Evolutionary conservation across 2,888 invertebrate species (phyloP), one percentile per base, ranked within the genome.

Genomic region (Silvanus unidentatus): DNA sequence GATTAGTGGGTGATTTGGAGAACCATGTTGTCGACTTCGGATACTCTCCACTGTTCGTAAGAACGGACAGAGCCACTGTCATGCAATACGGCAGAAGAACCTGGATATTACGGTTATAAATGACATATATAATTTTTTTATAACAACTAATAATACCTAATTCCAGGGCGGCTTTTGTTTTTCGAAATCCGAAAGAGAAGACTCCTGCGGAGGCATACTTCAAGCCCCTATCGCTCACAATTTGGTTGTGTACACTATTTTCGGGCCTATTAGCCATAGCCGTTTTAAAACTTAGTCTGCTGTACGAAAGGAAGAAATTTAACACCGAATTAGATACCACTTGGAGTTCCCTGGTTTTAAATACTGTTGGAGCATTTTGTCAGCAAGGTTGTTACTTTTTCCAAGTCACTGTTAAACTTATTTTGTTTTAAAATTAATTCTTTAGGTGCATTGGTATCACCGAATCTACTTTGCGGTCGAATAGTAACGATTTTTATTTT

Each of bases 1-100:
- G 68, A 13, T 43, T 68, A 32, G 66, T 66, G 1, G 62, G 64
- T 6, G 63, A 53, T 16, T 46, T 68, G 14, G 57, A 61, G 34
- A 47, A 49, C 13, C 50, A 50, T 22, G 9, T 43, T 43, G 45
- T 62, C 4, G 67, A 68, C 45, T 64, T 68, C 45, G 64, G 66
- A 14, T 48, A 54, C 13, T 66, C 68, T 2, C 63, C 65, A 1
- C 39, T 67, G 22, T 64, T 68, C 44, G 57, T 65, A 4, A 58
- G 64, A 47, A 43, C 47, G 6, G 66, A 65, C 29, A 54, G 67
- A 48, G 52, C 53, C 12, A 42, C 55, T 16, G 54, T 62, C 15
- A 55, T 68, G 15, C 60, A 59, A 44, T 68, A 64, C 42, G 66
- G 66, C 13, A 49, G 64, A 46, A 56, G 57, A 43, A 64, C 66